phyloP scores from a whole-genome alignment of 2,113 vertebrate genomes.

The Crocuta crocuta region DNA sequence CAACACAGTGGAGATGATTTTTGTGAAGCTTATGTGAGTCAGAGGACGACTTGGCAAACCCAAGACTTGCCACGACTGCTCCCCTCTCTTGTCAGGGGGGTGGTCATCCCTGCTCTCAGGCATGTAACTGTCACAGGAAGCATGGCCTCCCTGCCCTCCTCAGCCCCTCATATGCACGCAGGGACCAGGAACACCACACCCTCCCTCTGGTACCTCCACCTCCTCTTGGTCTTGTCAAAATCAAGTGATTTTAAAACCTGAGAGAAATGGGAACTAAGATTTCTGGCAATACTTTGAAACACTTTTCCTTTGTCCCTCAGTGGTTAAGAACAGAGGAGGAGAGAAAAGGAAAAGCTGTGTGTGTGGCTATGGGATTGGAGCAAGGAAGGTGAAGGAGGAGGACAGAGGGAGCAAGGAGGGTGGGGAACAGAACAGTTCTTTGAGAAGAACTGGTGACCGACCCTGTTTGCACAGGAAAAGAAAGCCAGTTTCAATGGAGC shows the following conservation, averaged over 20 bases:
- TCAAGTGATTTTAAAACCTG: background rate
- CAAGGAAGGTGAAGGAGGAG: background rate
- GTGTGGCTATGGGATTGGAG: background rate
- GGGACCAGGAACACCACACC: background rate
- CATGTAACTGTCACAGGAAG: background rate
- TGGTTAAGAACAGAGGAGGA: background rate
- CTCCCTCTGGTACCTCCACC: background rate
- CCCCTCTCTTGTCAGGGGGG: background rate
- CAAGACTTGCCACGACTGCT: background rate
- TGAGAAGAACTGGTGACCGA: background rate
- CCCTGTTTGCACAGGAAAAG: background rate
- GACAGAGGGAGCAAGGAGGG: background rate
- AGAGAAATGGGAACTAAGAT: background rate
- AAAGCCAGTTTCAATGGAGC: background rate
- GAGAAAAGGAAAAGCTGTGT: background rate
- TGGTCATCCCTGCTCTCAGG: rapidly evolving
- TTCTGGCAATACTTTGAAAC: background rate
- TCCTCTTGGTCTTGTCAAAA: background rate
- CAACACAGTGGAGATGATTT: background rate
- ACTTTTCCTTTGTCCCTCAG: background rate
- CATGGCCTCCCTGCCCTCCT: background rate
- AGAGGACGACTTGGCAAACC: background rate
- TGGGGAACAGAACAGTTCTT: background rate
- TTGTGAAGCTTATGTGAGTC: background rate
- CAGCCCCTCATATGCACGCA: rapidly evolving